Base-by-base conservation (phyloP, 2,797 vertebrate species). In the Podarcis lilfordi region DNA sequence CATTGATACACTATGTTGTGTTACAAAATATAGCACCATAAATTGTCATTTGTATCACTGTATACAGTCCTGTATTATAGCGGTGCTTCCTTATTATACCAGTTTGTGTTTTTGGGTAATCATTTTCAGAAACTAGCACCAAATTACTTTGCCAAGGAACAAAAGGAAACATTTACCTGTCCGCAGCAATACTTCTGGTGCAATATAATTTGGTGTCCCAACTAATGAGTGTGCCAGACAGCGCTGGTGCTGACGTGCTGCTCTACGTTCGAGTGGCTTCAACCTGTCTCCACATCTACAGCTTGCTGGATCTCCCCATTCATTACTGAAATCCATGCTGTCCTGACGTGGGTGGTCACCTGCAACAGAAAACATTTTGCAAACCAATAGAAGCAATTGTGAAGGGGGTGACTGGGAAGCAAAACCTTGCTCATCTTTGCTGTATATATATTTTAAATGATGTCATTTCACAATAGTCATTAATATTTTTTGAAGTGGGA, bases 281-380 rank as follows among this genome's bases (percentile, higher is more conserved):
- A 99, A 96, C 9, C 98, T 97, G 77, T 99, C 99, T 0, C 97
- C 97, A n/a, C 99, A 99, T 80, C 98, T 98, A 90, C 99, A 99
- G 87, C 97, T 99, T 0, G 98, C 95, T 0, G 98, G 95, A 89
- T 99, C 98, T 11, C 98, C 98, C 99, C 99, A 99, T n/a, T 99
- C 99, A 25, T 96, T 99, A 95, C 99, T 99, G 96, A 99, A 99
- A 97, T 99, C 99, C 99, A 99, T 99, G 86, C 99, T 99, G 95
- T 99, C 99, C 95, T 99, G 99, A 59, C 99, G 97, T 77, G 98
- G 97, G 0, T 99, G 99, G 91, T 99, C 99, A 80, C 99, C 99
- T 99, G 87, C 0, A 89, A 29, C 4, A 3, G 50, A 55, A 50
- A 55, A 55, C 50, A 55, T 55, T 55, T 55, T 55, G 13, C 13